Evolutionary conservation across 2,113 vertebrate genomes (phyloP), one percentile per base, ranked within the genome.

Genomic region (Phycodurus eques): DNA sequence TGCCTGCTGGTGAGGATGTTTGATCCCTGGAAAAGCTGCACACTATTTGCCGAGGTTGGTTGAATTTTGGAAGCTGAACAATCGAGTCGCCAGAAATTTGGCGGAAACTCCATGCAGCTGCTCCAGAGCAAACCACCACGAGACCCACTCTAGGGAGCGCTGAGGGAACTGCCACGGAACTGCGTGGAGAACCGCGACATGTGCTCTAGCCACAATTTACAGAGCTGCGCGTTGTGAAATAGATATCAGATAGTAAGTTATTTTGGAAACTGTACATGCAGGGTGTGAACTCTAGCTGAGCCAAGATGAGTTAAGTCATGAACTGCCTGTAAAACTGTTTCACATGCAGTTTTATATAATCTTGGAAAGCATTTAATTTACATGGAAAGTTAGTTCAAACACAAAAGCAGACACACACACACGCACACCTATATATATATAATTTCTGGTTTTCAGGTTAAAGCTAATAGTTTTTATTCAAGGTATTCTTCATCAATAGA

Each of bases 181-280:
- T 80, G 85, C 82, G 73, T 75, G 81, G 87, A 88, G 90, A 86
- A 89, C 85, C 88, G 91, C 84, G 77, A 89, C 91, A 93, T 92
- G 91, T 92, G 92, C 91, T 91, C 88, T 83, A 73, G 88, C 91
- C 92, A 89, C 92, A 92, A 87, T 92, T 93, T 91, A 92, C 91
- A 83, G 86, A 93, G 88, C 77, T 88, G 88, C 88, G 90, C 89
- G 89, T 89, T 89, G 90, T 88, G 88, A 90, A 90, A 89, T 88
- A 90, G 90, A 91, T 89, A 91, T 86, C 88, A 75, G 88, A 89
- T 86, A 85, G 81, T 83, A 82, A 90, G 90, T 92, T 92, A 92
- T 93, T 92, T 92, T 93, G 88, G 89, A 90, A 89, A 86, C 72
- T 71, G 79, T 83, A 84, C 80, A 85, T 80, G 43, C 44, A 20